phyloP scores from a whole-genome alignment of 2,888 invertebrate genomes.

The Alloplasta piceator region DNA sequence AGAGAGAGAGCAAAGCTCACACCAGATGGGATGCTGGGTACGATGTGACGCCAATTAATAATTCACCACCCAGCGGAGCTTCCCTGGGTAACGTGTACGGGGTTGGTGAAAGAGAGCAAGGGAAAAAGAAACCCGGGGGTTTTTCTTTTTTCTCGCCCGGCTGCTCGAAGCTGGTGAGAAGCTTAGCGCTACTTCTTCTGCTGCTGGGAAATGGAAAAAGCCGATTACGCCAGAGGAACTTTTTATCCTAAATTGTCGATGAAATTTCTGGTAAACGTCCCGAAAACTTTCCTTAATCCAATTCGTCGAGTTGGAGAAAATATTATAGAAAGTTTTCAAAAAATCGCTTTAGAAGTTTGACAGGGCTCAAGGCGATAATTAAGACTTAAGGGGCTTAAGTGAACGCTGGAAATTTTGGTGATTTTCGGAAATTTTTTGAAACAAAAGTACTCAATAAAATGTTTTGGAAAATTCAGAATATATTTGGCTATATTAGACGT shows the following conservation, averaged over 20 bases:
- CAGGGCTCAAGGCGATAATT: too few relatives aligned
- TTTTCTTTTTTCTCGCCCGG: neutral
- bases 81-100: slow-evolving; percentile 38
- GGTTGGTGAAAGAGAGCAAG: slow-evolving; percentile 46
- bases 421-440: too few relatives aligned
- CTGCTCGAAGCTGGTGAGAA: neutral
- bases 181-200: neutral
- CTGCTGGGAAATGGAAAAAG: neutral
- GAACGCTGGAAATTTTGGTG: too few relatives aligned
- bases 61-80: slow-evolving; percentile 53
- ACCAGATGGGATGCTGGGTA: slow-evolving; percentile 6
- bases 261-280: neutral
- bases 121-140: slow-evolving; percentile 2
- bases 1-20: slow-evolving; percentile 18
- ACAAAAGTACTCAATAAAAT: too few relatives aligned
- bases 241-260: neutral
- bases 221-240: too few relatives aligned
- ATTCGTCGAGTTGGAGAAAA: too few relatives aligned
- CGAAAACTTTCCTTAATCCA: too few relatives aligned
- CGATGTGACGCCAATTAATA: slow-evolving; percentile 62
- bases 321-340: too few relatives aligned
- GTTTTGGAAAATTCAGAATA: too few relatives aligned
- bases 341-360: too few relatives aligned
- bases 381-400: too few relatives aligned
- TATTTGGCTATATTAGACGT: too few relatives aligned